These are phyloP conservation scores for Caenorhabditis sp. DNA, from an alignment of 2,888 invertebrate genomes.

Conservation along the genomic window DNA sequence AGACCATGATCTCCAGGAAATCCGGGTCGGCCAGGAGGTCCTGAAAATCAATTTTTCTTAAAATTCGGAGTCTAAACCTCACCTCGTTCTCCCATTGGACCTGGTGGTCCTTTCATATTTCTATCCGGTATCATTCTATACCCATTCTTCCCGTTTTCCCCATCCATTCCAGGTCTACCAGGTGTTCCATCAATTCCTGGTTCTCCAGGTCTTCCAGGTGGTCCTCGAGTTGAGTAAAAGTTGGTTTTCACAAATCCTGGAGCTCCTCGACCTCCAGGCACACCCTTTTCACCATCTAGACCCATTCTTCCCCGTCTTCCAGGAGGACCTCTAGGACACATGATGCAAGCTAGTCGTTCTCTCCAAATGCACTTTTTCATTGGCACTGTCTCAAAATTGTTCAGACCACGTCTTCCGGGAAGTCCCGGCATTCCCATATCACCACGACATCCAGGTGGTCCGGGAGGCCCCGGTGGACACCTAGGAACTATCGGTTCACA, in stretches of 20 bases:
- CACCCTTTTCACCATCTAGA: constrained; percentile 41
- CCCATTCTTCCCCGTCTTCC: constrained; percentile 63
- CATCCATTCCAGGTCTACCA: constrained; percentile 27
- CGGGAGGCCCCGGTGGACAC: constrained; percentile 63
- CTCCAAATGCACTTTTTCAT: constrained; percentile 39
- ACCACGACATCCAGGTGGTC: constrained; percentile 57
- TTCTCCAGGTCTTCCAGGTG: constrained; percentile 41
- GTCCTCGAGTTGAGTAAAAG: constrained; percentile 21
- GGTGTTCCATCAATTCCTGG: constrained; percentile 39
- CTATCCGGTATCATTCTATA: constrained; percentile 34
- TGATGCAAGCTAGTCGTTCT: constrained; percentile 45
- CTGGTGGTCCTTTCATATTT: constrained; percentile 37
- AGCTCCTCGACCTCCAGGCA: constrained; percentile 40
- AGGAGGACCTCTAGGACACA: constrained; percentile 65
- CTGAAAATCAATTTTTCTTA: constrained; percentile 13
- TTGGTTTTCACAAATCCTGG: constrained; percentile 2
- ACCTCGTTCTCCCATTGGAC: constrained; percentile 42
- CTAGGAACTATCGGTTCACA: constrained; percentile 61
- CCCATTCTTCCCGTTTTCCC: constrained; percentile 38
- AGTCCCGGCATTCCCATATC: constrained; percentile 50
- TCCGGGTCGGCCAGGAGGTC: constrained; percentile 47
- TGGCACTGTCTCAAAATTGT: constrained; percentile 50
- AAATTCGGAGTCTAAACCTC: no score
- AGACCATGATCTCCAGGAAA: constrained; percentile 60
- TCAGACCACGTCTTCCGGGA: constrained; percentile 52